Base-by-base conservation (phyloP, 2,888 invertebrate genomes). In the Lydus trimaculatus region DNA sequence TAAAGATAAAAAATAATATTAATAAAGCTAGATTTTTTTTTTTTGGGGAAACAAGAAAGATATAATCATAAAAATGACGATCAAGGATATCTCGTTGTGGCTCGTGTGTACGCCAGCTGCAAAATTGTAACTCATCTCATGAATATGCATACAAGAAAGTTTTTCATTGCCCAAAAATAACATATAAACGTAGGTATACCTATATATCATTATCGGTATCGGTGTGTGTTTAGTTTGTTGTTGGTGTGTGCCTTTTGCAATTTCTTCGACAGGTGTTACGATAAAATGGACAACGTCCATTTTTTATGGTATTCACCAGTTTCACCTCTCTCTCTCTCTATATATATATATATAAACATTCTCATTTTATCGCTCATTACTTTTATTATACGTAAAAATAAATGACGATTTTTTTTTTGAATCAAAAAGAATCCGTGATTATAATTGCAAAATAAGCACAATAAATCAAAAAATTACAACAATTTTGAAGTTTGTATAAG, bases 141-240 rank as follows among this genome's bases (percentile, higher is more conserved):
- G 70, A 70, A 70, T 70, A 70, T 70, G 66, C 70, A 70, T 70
- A 61, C 66, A 70, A 66, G 70, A 70, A 70, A 70, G 70, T 70
- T 70, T 63, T 52, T 63, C 64, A 25, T 31, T 58, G 64, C 66
- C 70, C 66, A 66, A 69, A 70, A 65, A 69, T 65, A 65, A 69
- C 69, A 56, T 69, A 52, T 25, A 52, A 4, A 23, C 23, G 23
- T 25, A 25, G 20, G 20, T 48, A 48, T 48, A 48, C n/a, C 4
- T 25, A 52, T 52, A 23, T 20, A 13, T 52, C 23, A 23, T 23
- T 25, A 52, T 52, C 13, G 23, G 23, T 52, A 52, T 52, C 52
- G 52, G 52, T 20, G 52, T 43, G n/a, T 17, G 43, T 43, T 43
- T 43, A 43, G 43, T 43, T n/a, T 43, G 17, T 5, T 43, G 43